Percentiles rank a stretch among this genome's conserved stretches.
These are phyloP conservation scores for Merops nubicus DNA, from an alignment of 2,113 vertebrate genomes.

Conservation along the genomic window DNA sequence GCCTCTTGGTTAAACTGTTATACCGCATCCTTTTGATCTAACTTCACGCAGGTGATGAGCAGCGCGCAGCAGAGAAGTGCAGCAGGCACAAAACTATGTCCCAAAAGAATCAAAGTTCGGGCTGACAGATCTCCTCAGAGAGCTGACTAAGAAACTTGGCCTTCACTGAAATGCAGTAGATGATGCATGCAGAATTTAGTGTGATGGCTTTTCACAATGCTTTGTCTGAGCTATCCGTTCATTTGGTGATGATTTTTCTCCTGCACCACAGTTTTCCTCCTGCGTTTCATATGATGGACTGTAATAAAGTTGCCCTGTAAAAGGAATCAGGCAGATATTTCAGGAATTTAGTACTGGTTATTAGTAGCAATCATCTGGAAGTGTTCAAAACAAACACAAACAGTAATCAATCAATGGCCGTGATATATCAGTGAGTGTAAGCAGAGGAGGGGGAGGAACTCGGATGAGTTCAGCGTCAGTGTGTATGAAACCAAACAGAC, in stretches of 20 bases:
- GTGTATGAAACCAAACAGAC: background rate
- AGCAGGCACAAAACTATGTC: background rate
- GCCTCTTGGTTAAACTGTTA: background rate
- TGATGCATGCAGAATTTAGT: slow-evolving; percentile 59
- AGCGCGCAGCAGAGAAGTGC: background rate
- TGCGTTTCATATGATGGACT: background rate
- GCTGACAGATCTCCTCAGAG: background rate
- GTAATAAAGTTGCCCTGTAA: background rate
- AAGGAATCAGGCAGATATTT: slow-evolving; percentile 41
- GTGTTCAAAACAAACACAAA: slow-evolving; percentile 60
- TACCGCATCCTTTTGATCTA: background rate
- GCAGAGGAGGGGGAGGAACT: background rate
- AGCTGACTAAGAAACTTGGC: slow-evolving; percentile 49
- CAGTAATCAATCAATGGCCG: slow-evolving; percentile 26
- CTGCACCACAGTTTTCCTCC: background rate
- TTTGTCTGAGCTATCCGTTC: slow-evolving; percentile 31
- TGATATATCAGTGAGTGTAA: background rate
- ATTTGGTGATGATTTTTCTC: slow-evolving; percentile 6
- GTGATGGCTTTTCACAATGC: slow-evolving; percentile 53
- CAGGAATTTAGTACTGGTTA: slow-evolving; percentile 56
- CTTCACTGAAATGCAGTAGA: background rate
- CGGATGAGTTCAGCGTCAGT: background rate
- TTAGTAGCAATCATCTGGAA: slow-evolving; percentile 61
- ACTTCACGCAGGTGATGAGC: background rate
- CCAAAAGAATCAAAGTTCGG: background rate